phyloP scores from a whole-genome alignment of 53 echinoderm and acorn worm genomes.

The Crossaster papposus region DNA sequence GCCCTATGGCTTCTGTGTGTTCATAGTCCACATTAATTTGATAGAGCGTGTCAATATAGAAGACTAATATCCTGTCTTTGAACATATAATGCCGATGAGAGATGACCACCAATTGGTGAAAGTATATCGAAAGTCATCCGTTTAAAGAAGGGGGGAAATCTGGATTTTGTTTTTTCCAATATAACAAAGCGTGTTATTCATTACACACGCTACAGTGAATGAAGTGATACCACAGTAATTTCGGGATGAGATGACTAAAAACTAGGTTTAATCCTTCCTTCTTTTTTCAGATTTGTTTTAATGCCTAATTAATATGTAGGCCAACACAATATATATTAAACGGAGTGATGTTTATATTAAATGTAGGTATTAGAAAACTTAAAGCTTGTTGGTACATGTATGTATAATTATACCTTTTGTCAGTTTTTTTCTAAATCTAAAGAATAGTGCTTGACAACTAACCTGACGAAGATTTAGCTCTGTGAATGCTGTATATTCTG shows the following conservation, averaged over 20 bases:
- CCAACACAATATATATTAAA: no score
- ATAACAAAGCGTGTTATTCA: background rate
- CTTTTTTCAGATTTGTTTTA: background rate
- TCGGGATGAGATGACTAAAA: background rate
- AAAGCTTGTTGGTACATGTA: no score
- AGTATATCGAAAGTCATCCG: background rate
- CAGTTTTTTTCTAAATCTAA: no score
- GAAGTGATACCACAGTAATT: background rate
- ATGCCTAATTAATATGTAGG: no score
- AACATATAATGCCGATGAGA: background rate
- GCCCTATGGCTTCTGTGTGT: background rate
- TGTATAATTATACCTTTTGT: no score
- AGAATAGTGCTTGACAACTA: no score
- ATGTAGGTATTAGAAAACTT: no score
- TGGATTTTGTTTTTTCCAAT: background rate
- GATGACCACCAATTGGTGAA: background rate
- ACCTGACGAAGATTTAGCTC: no score
- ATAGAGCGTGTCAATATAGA: constrained; percentile 1
- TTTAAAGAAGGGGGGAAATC: background rate
- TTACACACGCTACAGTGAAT: constrained; percentile 3
- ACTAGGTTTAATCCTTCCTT: background rate
- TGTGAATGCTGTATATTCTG: no score
- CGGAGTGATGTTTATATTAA: no score
- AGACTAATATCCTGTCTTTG: background rate
- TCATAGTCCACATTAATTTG: background rate